phyloP scores from a whole-genome alignment of 2,888 invertebrate genomes.

The Cryptus armator region DNA sequence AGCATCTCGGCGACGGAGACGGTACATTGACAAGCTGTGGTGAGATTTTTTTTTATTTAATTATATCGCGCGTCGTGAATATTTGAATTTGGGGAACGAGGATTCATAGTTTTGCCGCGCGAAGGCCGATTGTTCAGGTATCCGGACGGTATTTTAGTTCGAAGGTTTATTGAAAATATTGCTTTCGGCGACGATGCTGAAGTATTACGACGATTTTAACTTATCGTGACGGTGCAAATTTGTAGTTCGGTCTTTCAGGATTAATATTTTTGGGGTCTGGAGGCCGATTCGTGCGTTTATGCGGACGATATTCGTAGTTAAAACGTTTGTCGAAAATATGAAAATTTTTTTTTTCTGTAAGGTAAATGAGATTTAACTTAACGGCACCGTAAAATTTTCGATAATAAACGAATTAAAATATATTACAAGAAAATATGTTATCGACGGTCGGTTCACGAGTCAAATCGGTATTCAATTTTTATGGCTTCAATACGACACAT shows the following conservation, averaged over 20 bases:
- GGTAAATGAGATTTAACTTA: not conserved
- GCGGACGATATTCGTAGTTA: not conserved
- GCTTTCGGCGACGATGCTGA: not conserved
- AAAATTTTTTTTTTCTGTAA: not conserved
- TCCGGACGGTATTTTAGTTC: not conserved
- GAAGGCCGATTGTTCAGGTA: not conserved
- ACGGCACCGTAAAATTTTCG: too few relatives aligned
- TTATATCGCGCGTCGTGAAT: not conserved
- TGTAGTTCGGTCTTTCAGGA: not conserved
- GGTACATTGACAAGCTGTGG: constrained; percentile 1
- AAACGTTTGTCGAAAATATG: not conserved
- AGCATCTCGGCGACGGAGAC: not conserved
- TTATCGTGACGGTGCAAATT: not conserved
- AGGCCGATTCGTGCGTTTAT: not conserved
- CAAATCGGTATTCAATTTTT: too few relatives aligned
- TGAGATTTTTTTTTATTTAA: constrained; percentile 9
- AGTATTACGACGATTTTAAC: not conserved
- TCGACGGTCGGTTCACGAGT: too few relatives aligned
- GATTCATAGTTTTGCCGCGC: not conserved
- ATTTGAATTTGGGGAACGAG: not conserved
- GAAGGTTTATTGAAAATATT: not conserved
- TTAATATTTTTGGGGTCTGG: constrained; percentile 4
- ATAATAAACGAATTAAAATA: too few relatives aligned
- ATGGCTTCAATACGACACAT: too few relatives aligned
- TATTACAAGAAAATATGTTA: too few relatives aligned